Conservation (phyloP, 2,888 invertebrate genomes). For the Automeris io region DNA sequence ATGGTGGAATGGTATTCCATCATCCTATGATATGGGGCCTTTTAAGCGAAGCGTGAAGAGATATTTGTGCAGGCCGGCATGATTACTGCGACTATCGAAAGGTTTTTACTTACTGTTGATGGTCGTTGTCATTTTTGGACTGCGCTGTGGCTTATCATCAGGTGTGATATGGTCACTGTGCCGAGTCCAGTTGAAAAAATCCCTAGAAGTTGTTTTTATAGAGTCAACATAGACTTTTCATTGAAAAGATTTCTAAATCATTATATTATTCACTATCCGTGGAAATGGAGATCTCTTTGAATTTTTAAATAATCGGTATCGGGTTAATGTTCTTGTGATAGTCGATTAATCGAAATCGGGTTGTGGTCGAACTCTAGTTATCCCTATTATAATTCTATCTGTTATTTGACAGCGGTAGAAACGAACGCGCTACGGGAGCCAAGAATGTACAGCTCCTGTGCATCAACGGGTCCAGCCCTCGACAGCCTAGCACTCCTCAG, state of each 20-base stretch:
- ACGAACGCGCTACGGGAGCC: constrained; percentile 36
- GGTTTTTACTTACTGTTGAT: too few species aligned
- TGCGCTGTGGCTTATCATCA: too few species aligned
- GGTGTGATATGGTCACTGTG: too few species aligned
- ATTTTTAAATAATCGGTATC: neutral
- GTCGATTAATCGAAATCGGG: constrained; percentile 4
- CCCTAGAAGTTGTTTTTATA: too few species aligned
- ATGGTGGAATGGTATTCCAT: too few species aligned
- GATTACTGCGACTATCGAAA: too few species aligned
- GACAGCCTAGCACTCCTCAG: constrained; percentile 57
- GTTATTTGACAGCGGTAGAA: constrained; percentile 21
- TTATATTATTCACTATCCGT: neutral
- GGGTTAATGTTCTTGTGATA: neutral
- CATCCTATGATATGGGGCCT: too few species aligned
- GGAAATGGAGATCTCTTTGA: neutral
- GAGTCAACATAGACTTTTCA: too few species aligned
- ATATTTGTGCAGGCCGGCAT: too few species aligned
- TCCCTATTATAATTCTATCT: neutral
- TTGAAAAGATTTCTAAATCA: neutral
- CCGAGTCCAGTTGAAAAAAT: too few species aligned
- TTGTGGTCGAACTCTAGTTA: neutral
- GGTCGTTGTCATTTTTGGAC: too few species aligned
- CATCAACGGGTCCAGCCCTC: constrained; percentile 38
- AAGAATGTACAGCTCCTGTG: constrained; percentile 56
- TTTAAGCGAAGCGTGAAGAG: too few species aligned